These are phyloP conservation scores for Muschampia plurimacula DNA, from an alignment of 2,888 invertebrate species.

Conservation along the genomic window DNA sequence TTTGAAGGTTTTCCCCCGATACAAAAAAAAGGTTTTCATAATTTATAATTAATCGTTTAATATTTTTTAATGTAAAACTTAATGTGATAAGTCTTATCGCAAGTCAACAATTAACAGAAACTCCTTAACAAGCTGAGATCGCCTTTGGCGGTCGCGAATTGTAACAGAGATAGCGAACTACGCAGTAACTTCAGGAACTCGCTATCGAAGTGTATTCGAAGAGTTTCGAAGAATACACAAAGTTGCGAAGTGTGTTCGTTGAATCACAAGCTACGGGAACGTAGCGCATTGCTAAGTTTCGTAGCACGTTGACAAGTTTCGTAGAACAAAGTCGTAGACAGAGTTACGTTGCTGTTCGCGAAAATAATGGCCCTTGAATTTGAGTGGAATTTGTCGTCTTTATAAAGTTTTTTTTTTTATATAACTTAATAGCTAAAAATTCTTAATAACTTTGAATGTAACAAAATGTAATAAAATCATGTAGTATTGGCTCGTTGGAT, in stretches of 20 bases:
- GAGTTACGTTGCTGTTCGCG: neutral
- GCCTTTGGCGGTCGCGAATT: conserved; percentile 57
- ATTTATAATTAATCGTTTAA: neutral
- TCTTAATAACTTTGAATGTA: neutral
- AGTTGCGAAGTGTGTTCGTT: conserved; percentile 26
- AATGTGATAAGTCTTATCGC: conserved; percentile 28
- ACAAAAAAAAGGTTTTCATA: too few relatives aligned
- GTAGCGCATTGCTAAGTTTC: conserved; percentile 30
- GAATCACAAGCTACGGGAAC: conserved; percentile 4
- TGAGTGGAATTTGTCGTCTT: neutral
- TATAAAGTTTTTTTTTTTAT: neutral
- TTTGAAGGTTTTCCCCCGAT: too few relatives aligned
- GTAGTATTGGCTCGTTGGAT: too few relatives aligned
- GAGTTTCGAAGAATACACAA: conserved; percentile 18
- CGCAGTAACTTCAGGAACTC: conserved; percentile 39
- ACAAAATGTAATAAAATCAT: too few relatives aligned
- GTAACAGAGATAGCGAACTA: conserved; percentile 52
- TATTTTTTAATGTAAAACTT: neutral
- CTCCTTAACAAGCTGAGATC: conserved; percentile 61
- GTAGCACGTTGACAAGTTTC: conserved; percentile 6
- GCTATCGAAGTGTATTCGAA: conserved; percentile 35
- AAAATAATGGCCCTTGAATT: neutral
- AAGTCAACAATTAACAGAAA: conserved; percentile 47
- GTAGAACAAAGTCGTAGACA: neutral
- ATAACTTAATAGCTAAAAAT: neutral